Evolutionary conservation across 2,113 vertebrate species (phyloP), one percentile per base, ranked within the genome.

Genomic region (Leptocoma aspasia): DNA sequence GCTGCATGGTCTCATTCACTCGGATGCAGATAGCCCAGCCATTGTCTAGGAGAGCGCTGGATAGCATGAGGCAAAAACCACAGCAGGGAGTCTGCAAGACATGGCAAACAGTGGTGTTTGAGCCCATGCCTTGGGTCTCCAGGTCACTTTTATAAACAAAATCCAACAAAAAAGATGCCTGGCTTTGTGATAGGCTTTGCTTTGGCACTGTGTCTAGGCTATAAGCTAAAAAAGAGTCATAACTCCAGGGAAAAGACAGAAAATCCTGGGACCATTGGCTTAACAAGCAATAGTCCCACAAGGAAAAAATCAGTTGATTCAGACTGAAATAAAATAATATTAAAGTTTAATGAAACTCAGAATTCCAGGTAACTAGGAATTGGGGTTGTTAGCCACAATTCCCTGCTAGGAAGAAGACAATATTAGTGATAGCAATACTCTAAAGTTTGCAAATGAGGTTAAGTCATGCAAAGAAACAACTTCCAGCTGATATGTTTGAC

Each of bases 401-500:
- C 76, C 82, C 90, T 81, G 88, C 82, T 94, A 93, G 33, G 93
- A 95, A 53, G 41, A 85, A 86, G 76, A 77, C 42, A 95, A 53
- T 78, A 90, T 92, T 93, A 90, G 33, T 13, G 1, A 49, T 45
- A 93, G 49, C 76, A 78, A 15, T 81, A 59, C 31, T 80, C 30
- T 82, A 73, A 93, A 85, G 20, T 75, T 88, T 91, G 76, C 47
- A 96, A 95, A 95, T 86, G 75, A 95, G 52, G 75, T 83, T 86
- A 81, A 97, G 79, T 68, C 47, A 83, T 93, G 94, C 94, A 94
- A 96, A 96, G 90, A 92, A 90, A 83, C 79, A 94, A 86, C 72
- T 86, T 96, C 93, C 88, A 95, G 82, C 88, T 92, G 94, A 71
- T 89, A 83, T 73, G 52, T 63, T 96, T 96, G 88, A 96, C 95